phyloP scores from a whole-genome alignment of 2,113 vertebrate genomes.

The Lepisosteus osseus region DNA sequence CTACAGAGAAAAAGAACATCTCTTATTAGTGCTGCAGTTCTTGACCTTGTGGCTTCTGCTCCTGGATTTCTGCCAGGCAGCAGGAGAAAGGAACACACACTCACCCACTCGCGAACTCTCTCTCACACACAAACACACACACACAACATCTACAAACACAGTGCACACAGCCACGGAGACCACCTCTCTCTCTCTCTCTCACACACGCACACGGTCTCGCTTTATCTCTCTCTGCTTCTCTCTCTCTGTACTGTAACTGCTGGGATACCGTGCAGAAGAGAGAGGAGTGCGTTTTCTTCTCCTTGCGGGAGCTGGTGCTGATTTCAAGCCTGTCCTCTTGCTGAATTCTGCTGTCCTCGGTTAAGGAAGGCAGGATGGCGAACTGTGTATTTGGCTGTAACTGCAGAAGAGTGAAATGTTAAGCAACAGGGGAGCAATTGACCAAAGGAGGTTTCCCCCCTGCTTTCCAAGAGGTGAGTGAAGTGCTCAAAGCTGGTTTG shows the following conservation, averaged over 20 bases:
- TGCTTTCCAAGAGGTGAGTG: conserved; percentile 6
- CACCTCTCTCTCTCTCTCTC: conserved; percentile 25
- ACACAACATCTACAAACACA: conserved; percentile 9
- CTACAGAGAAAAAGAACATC: background rate
- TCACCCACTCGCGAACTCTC: background rate
- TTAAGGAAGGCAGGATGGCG: conserved; percentile 40
- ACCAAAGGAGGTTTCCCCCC: conserved; percentile 24
- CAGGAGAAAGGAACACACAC: background rate
- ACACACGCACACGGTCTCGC: conserved; percentile 26
- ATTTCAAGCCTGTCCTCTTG: conserved; percentile 37
- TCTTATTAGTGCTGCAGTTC: conserved; percentile 2
- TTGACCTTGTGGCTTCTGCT: conserved; percentile 2
- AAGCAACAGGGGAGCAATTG: conserved; percentile 55
- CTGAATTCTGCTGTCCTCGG: conserved; percentile 27
- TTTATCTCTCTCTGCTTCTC: conserved; percentile 20
- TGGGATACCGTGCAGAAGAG: conserved; percentile 54
- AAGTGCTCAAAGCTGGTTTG: background rate
- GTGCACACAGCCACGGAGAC: conserved; percentile 1
- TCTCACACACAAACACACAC: conserved; percentile 5
- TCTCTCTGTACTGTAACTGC: conserved; percentile 44
- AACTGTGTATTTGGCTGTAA: conserved; percentile 40
- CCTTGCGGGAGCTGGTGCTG: conserved; percentile 18
- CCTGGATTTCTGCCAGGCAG: conserved; percentile 1
- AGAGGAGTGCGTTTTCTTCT: conserved; percentile 31
- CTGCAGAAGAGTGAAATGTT: conserved; percentile 42